These are phyloP conservation scores for Subacronicta megacephala DNA, from an alignment of 2,888 invertebrate genomes.

Conservation along the genomic window DNA sequence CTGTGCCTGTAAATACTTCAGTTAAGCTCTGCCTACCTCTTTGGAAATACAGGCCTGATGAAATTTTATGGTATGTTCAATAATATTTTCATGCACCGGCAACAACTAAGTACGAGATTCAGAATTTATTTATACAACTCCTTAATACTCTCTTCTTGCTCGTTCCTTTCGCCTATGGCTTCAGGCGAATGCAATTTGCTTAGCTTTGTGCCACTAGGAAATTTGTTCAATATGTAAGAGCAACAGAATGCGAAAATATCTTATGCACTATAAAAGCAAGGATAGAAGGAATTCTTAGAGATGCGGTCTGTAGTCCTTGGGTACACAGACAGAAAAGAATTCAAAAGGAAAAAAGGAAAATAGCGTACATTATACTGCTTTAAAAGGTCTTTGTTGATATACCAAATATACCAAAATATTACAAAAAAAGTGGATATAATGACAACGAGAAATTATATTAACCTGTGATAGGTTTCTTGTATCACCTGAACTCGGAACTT, in stretches of 20 bases:
- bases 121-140: neutral
- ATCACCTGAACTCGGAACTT: too few species aligned
- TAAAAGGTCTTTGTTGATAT: too few species aligned
- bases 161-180: conserved; percentile 1
- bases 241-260: conserved; percentile 9
- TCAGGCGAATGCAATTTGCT: conserved; percentile 9
- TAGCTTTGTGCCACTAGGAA: conserved; percentile 10
- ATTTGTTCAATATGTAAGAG: conserved; percentile 23
- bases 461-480: too few species aligned
- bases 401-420: too few species aligned
- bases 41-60: too few species aligned
- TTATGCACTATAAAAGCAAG: conserved; percentile 18
- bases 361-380: too few species aligned
- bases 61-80: too few species aligned
- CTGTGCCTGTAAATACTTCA: too few species aligned
- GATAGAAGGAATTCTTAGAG: conserved; percentile 1
- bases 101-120: neutral
- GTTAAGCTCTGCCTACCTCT: too few species aligned
- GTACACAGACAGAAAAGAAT: conserved; percentile 1
- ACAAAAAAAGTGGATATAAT: too few species aligned
- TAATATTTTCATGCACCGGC: too few species aligned
- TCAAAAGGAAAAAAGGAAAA: conserved; percentile 3
- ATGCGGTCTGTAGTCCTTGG: neutral
- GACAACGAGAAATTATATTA: too few species aligned
- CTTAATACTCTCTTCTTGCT: neutral